These are phyloP conservation scores for Mus spicilegus DNA, from an alignment of 2,113 vertebrate genomes.

Conservation along the genomic window DNA sequence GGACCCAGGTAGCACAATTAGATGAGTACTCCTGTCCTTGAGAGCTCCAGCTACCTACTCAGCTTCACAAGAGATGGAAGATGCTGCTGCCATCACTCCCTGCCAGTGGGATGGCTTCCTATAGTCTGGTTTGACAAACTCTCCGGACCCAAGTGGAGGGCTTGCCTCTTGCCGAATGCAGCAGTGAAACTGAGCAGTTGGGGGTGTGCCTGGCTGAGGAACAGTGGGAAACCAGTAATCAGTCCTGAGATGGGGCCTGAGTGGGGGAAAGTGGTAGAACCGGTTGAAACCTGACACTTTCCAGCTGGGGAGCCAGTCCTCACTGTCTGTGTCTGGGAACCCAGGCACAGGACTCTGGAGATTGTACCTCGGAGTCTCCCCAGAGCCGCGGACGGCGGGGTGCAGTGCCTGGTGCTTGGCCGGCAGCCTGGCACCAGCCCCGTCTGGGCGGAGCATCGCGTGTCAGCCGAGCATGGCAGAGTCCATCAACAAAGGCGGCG, in stretches of 20 bases:
- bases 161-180: not conserved
- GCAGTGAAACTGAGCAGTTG: not conserved
- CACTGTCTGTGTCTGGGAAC: slow-evolving; percentile 81
- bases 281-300: slow-evolving; percentile 88
- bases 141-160: not conserved
- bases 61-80: not conserved
- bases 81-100: not conserved
- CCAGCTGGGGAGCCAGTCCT: slow-evolving; percentile 81
- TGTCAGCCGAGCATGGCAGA: slow-evolving; percentile 82
- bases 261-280: slow-evolving; percentile 85
- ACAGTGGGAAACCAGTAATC: slow-evolving; percentile 52
- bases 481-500: slow-evolving; percentile 86
- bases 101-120: not conserved
- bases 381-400: slow-evolving; percentile 56
- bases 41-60: slow-evolving; percentile 18
- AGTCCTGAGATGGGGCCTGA: slow-evolving; percentile 66
- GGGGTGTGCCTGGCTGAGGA: slow-evolving; percentile 3
- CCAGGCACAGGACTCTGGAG: slow-evolving; percentile 61
- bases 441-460: slow-evolving; percentile 72
- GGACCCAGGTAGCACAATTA: not conserved
- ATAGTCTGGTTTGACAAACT: not conserved
- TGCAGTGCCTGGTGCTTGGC: slow-evolving; percentile 66
- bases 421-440: slow-evolving; percentile 77
- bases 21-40: not conserved
- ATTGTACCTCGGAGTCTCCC: slow-evolving; percentile 70